Evolutionary conservation across 1,140 invertebrate genomes (phyloP).

Genomic region (Drosophila biarmipes): DNA sequence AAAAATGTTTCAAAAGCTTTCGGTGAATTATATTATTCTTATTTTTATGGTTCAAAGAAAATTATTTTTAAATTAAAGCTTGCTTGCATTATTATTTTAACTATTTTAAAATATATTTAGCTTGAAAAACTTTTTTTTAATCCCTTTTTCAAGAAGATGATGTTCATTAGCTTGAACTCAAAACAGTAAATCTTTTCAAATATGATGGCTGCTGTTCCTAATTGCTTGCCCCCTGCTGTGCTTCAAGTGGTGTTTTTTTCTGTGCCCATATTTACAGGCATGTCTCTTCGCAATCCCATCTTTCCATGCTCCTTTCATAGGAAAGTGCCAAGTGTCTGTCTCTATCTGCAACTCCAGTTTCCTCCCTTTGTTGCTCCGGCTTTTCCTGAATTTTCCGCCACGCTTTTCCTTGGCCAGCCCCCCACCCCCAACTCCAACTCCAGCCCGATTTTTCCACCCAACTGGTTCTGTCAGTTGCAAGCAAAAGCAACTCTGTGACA

Average conservation of each 20-base stretch:
- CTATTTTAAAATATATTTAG: too few species aligned
- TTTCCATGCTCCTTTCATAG: constrained; percentile 9
- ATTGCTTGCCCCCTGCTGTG: neutral
- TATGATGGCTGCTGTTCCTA: neutral
- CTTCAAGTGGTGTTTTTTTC: neutral
- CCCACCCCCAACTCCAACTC: too few species aligned
- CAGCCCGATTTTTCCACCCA: constrained; percentile 23
- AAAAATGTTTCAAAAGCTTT: too few species aligned
- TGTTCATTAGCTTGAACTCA: too few species aligned
- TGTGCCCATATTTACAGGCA: constrained; percentile 3
- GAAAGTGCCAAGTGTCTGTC: constrained; percentile 27
- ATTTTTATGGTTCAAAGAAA: too few species aligned
- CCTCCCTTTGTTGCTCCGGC: neutral
- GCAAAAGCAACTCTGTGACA: constrained; percentile 38
- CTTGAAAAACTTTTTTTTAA: too few species aligned
- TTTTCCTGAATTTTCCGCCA: constrained; percentile 14
- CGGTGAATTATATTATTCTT: too few species aligned
- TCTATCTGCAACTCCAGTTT: constrained; percentile 8
- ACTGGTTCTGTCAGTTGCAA: constrained; percentile 52
- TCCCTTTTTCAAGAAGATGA: too few species aligned
- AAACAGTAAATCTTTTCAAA: too few species aligned
- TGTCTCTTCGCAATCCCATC: neutral
- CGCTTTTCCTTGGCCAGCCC: constrained; percentile 2
- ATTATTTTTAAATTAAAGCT: too few species aligned
- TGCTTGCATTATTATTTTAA: too few species aligned